Evolutionary conservation across 2,888 invertebrate species (phyloP), one percentile per base, ranked within the genome.

Genomic region (Papilio protenor): DNA sequence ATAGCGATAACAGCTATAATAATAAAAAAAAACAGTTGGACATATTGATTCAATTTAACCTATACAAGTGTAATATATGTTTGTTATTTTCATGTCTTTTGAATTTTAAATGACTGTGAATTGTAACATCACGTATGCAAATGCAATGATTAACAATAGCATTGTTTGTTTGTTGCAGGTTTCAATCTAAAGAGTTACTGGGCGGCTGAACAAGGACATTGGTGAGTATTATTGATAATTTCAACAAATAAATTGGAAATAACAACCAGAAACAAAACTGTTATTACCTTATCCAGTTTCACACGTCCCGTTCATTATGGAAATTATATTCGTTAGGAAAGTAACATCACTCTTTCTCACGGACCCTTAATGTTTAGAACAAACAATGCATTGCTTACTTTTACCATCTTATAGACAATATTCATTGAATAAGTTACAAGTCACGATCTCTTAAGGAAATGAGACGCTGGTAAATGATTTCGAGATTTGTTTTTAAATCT

Each of bases 121-220:
- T 80, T 80, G 27, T 73, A 55, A 52, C 33, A 52, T 52, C 72
- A 57, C 55, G 72, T 55, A 73, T 57, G 55, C 40, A 73, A 71
- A 71, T 52, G 12, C 49, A 33, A 27, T 47, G 14, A 27, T 23
- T 57, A 75, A 75, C 45, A 75, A 61, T 49, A 47, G 52, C 49
- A 64, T 83, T 82, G 21, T 72, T 45, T 57, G 57, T 81, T 89
- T 90, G 87, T 92, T 92, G 75, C 92, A 94, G 94, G 84, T 92
- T 87, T 86, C 85, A 87, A 86, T 87, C 82, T 85, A 83, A 87
- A 83, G 83, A 85, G 88, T 89, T 83, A 84, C 87, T 87, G 90
- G 86, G 86, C 83, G 89, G 92, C 92, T 93, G 94, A 92, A 93
- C 94, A 87, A 91, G 88, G 91, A 89, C 86, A 91, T 88, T 91